Conservation (phyloP, 2,888 invertebrate species). For the Mythimna loreyi region DNA sequence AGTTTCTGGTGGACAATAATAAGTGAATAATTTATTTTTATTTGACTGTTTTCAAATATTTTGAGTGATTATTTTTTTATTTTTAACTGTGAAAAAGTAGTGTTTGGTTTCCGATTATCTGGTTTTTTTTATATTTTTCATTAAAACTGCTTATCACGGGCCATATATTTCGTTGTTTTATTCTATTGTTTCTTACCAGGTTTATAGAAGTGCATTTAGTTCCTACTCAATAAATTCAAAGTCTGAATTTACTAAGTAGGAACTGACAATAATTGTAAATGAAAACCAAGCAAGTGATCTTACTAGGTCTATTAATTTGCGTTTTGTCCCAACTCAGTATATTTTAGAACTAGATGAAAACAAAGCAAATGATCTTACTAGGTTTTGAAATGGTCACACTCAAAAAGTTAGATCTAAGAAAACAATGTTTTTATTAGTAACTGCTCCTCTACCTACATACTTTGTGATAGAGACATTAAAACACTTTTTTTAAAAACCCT, state of each 20-base stretch:
- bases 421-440: too few relatives aligned
- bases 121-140: neutral
- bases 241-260: too few relatives aligned
- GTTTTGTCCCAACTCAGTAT: too few relatives aligned
- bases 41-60: neutral
- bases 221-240: neutral
- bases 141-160: neutral
- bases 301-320: neutral
- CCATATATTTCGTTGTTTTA: neutral
- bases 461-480: too few relatives aligned
- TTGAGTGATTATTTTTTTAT: neutral
- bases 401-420: too few relatives aligned
- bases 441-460: too few relatives aligned
- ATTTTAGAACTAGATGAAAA: too few relatives aligned
- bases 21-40: neutral
- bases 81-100: neutral
- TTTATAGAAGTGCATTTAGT: neutral
- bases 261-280: too few relatives aligned
- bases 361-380: too few relatives aligned
- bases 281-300: slow-evolving; percentile 1
- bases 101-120: neutral
- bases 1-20: neutral
- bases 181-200: neutral
- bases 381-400: too few relatives aligned
- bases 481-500: too few relatives aligned